These are phyloP conservation scores for Thysanoteuthis rhombus DNA, from an alignment of 2,888 invertebrate species.

Conservation along the genomic window DNA sequence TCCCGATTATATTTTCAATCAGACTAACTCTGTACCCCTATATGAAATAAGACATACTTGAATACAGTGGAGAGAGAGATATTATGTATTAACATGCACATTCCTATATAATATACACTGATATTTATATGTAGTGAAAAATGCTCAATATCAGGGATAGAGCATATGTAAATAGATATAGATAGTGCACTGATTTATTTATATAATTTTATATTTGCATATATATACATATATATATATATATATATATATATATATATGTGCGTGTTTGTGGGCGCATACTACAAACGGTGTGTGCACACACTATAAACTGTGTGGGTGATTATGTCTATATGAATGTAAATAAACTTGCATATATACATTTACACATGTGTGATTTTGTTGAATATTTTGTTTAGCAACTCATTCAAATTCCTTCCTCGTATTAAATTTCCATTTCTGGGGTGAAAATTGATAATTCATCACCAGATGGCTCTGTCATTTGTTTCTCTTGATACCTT, in stretches of 20 bases:
- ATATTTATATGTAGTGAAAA: background rate
- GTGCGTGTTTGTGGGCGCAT: background rate
- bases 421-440: constrained; percentile 14
- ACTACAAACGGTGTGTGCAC: background rate
- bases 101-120: background rate
- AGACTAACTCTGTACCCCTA: background rate
- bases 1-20: no score
- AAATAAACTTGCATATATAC: background rate
- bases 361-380: background rate
- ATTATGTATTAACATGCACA: background rate
- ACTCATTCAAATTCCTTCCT: background rate
- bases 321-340: background rate
- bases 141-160: no score
- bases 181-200: no score
- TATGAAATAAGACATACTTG: background rate
- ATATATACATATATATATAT: background rate
- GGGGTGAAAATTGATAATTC: background rate
- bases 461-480: background rate
- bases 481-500: background rate
- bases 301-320: background rate
- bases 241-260: background rate
- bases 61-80: background rate
- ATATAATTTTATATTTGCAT: no score
- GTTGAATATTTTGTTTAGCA: background rate
- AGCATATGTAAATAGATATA: no score